Evolutionary conservation across 2,888 invertebrate genomes (phyloP).

Genomic region (Drosophila putrida): DNA sequence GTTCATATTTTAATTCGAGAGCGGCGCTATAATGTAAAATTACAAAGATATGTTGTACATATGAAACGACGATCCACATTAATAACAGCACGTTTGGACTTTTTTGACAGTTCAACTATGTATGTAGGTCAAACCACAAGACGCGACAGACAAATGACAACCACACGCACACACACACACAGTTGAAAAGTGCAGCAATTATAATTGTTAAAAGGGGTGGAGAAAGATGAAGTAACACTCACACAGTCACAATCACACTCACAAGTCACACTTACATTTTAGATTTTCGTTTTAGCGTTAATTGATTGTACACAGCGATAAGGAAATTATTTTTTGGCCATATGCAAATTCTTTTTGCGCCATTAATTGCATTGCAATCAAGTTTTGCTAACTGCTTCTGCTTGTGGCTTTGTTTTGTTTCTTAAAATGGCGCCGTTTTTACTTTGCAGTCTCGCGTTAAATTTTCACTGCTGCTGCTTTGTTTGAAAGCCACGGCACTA

Average conservation of each 20-base stretch:
- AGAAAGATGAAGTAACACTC: constrained; percentile 18
- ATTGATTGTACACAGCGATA: constrained; percentile 56
- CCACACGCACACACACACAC: background rate
- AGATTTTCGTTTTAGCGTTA: constrained; percentile 47
- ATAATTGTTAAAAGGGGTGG: background rate
- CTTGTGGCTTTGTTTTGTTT: constrained; percentile 81
- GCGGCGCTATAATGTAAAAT: constrained; percentile 37
- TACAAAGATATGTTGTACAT: constrained; percentile 2
- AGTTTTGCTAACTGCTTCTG: constrained; percentile 54
- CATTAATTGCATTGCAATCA: constrained; percentile 72
- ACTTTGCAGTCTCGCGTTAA: constrained; percentile 64
- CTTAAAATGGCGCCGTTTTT: constrained; percentile 85
- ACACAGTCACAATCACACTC: constrained; percentile 18
- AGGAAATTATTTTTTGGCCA: constrained; percentile 53
- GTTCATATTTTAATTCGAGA: constrained; percentile 79
- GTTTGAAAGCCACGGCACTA: constrained; percentile 61
- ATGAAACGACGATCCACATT: constrained; percentile 43
- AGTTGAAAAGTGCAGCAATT: constrained; percentile 25
- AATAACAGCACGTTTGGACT: constrained; percentile 52
- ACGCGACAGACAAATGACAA: constrained; percentile 38
- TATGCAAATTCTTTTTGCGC: constrained; percentile 64
- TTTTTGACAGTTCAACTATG: constrained; percentile 64
- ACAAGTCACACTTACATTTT: constrained; percentile 50
- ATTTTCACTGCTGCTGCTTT: constrained; percentile 73
- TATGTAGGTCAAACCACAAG: constrained; percentile 68